Evolutionary conservation across 2,888 invertebrate species (phyloP), one percentile per base, ranked within the genome.

Genomic region (Masnerella sp.): DNA sequence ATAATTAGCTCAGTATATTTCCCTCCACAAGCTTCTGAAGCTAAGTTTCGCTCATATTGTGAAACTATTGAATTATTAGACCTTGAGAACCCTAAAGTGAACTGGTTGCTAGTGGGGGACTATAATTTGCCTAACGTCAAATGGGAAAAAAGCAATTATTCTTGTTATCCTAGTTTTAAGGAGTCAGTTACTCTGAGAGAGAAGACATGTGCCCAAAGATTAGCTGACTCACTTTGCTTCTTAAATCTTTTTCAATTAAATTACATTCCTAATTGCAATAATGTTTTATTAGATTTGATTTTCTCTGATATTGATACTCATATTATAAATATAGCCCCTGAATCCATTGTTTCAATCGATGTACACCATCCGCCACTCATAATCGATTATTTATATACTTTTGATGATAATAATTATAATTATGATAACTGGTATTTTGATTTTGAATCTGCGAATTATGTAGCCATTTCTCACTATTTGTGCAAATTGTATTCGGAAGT

Each of bases 71-170:
- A 51, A 36, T 9, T 0, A 4, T 5, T 51, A 8, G 22, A 20
- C 2, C 1, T 36, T 2, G 3, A 11, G 8, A 2, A 51, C 22
- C 51, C 36, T 0, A 17, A 36, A 15, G 5, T 9, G 2, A 28
- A n/a, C 5, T 52, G 15, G 14, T 5, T 38, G 14, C 1, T 52
- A 7, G 5, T 36, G n/a, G 38, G 38, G 1, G 52, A 52, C 12
- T 52, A 25, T 38, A 52, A 52, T 14, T 9, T 52, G 5, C 52
- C 52, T n/a, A 38, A 52, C 12, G 14, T 38, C 11, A 22, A 1
- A 0, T 52, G 38, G 52, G 3, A 22, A n/a, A n/a, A n/a, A n/a
- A n/a, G n/a, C n/a, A n/a, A n/a, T n/a, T n/a, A n/a, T n/a, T n/a
- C n/a, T n/a, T n/a, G n/a, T n/a, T n/a, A n/a, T n/a, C n/a, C n/a